phyloP scores from a whole-genome alignment of 2,888 invertebrate genomes.

The Drosophila birchii region DNA sequence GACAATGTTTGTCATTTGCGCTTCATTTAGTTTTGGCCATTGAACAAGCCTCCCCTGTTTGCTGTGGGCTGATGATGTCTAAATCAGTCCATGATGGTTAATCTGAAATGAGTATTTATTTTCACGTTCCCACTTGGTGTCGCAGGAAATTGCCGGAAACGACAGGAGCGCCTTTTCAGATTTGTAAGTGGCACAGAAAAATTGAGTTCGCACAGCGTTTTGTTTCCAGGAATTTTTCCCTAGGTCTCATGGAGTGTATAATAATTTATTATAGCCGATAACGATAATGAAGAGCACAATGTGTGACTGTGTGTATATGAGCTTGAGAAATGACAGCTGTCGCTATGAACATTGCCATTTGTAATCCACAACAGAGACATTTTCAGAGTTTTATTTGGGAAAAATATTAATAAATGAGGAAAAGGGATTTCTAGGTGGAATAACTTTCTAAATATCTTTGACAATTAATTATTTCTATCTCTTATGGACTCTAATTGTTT shows the following conservation, averaged over 20 bases:
- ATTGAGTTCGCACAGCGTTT: constrained; percentile 1
- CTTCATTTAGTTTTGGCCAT: constrained; percentile 55
- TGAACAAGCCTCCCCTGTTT: background rate
- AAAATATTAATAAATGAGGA: no score
- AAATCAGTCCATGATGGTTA: constrained; percentile 35
- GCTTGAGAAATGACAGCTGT: constrained; percentile 12
- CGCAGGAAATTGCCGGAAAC: constrained; percentile 9
- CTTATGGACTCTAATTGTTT: background rate
- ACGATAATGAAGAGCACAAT: constrained; percentile 8
- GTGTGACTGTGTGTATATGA: background rate
- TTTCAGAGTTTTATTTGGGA: background rate
- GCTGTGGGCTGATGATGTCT: constrained; percentile 22
- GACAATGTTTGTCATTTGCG: constrained; percentile 64
- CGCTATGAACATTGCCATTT: background rate
- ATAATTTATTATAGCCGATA: constrained; percentile 14
- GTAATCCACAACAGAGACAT: constrained; percentile 4
- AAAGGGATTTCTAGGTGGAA: background rate
- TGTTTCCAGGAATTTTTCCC: background rate
- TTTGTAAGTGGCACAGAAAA: constrained; percentile 11
- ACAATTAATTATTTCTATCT: background rate
- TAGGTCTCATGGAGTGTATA: constrained; percentile 1
- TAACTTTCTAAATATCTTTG: background rate
- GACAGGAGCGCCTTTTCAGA: constrained; percentile 1
- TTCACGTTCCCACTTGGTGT: constrained; percentile 1
- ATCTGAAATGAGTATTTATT: constrained; percentile 14